phyloP scores from a whole-genome alignment of 92 coral and sea anemone species.

The Parazoanthus darwini region DNA sequence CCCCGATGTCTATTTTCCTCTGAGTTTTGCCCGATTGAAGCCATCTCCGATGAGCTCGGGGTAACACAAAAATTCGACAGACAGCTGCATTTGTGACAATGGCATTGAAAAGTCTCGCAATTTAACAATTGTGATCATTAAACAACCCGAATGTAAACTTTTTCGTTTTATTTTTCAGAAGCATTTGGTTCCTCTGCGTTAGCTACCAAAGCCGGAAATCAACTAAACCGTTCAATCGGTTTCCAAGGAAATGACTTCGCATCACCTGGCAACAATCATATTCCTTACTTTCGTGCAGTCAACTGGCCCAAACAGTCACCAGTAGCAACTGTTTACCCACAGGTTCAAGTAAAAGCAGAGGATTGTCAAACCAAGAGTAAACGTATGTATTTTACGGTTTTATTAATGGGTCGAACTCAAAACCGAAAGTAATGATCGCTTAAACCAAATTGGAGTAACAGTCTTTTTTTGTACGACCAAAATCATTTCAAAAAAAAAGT shows the following conservation, averaged over 20 bases:
- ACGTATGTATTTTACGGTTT: neutral
- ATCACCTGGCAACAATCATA: constrained; percentile 20
- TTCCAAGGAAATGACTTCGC: constrained; percentile 16
- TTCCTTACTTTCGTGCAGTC: constrained; percentile 38
- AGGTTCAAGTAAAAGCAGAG: constrained; percentile 62
- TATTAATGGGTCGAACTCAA: neutral
- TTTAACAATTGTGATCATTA: neutral
- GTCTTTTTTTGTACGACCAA: too few relatives aligned
- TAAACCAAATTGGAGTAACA: too few relatives aligned
- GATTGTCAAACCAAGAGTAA: constrained; percentile 18
- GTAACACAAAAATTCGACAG: too few relatives aligned
- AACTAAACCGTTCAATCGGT: neutral
- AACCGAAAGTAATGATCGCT: neutral
- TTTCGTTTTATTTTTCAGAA: neutral
- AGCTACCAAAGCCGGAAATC: neutral
- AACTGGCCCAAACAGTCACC: constrained; percentile 81
- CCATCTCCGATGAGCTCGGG: too few relatives aligned
- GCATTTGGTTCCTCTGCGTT: neutral
- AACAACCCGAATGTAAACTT: neutral
- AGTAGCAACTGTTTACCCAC: constrained; percentile 87
- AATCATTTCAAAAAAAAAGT: too few relatives aligned
- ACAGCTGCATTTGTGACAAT: neutral
- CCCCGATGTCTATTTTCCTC: too few relatives aligned
- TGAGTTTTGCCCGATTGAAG: too few relatives aligned
- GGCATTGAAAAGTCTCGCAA: neutral